These are phyloP conservation scores for Bryconaethiops microstoma DNA, from an alignment of 2,797 vertebrate genomes.

Conservation along the genomic window DNA sequence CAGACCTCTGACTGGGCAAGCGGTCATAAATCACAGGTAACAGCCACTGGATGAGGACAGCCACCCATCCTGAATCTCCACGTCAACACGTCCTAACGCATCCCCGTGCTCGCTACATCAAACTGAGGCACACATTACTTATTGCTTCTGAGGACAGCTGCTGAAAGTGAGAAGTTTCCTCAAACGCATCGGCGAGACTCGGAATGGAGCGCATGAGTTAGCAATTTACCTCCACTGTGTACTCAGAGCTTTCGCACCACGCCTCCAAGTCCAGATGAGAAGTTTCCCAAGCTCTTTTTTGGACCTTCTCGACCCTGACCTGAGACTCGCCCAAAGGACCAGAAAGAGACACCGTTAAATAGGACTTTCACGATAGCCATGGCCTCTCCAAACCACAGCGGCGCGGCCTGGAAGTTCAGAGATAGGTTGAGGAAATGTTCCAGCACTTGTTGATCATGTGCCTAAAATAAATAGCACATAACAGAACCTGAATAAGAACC, in stretches of 20 bases:
- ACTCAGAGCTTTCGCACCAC: constrained; percentile 78
- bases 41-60: constrained; percentile 43
- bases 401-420: too few relatives aligned
- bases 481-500: too few relatives aligned
- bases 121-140: background rate
- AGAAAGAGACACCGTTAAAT: background rate
- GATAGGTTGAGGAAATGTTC: too few relatives aligned
- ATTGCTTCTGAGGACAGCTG: background rate
- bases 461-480: too few relatives aligned
- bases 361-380: background rate
- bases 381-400: too few relatives aligned
- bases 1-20: constrained; percentile 67
- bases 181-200: constrained; percentile 47
- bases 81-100: background rate
- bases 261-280: constrained; percentile 81
- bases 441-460: too few relatives aligned
- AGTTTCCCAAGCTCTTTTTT: constrained; percentile 84
- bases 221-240: constrained; percentile 80
- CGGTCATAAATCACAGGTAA: constrained; percentile 74
- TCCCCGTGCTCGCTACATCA: background rate
- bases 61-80: constrained; percentile 36
- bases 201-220: constrained; percentile 68
- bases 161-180: constrained; percentile 35
- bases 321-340: background rate
- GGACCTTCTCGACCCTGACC: constrained; percentile 31